Evolutionary conservation across 2,888 invertebrate genomes (phyloP), one percentile per base, ranked within the genome.

Genomic region (Dromius quadrimaculatus): DNA sequence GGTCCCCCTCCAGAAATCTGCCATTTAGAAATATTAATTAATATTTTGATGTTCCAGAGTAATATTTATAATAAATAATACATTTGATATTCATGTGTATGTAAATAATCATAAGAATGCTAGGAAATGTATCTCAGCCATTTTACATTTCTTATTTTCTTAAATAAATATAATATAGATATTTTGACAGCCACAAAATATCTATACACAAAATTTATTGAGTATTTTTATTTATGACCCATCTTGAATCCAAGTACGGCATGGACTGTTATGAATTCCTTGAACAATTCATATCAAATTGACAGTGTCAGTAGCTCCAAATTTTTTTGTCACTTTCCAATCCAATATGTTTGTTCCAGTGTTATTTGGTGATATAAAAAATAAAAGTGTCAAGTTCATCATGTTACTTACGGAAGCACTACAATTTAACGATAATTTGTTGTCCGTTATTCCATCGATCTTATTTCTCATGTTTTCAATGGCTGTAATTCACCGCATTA

Each of bases 371-470:
- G 64, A 64, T 64, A 43, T 64, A 64, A 64, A 17, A 20, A 8
- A 17, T n/a, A 64, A 47, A 28, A 64, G 47, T 47, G 32, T 15
- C n/a, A 47, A 64, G 17, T 64, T 64, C 34, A 9, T 64, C 11
- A 5, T 19, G 45, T 28, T 64, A 32, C 34, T 47, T 17, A 11
- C 17, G 13, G 32, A 64, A 32, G 32, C 64, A 4, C 9, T 64
- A 11, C 45, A 64, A 20, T 64, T 64, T 20, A 45, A 64, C 15
- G 17, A 28, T 17, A 32, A 17, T 45, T 19, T 17, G 9, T 64
- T 43, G n/a, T 45, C 77, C 1, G 72, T 74, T n/a, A 20, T 77
- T 6, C 78, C 77, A 13, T 77, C 75, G 22, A 15, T 76, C 5
- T 41, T 77, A 20, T 79, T 79, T 66, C 45, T 79, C 34, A 54